Percentiles rank a stretch among this genome's conserved stretches.
These are phyloP conservation scores for Oryctes rhinoceros DNA, from an alignment of 1,140 invertebrate species.

Conservation along the genomic window DNA sequence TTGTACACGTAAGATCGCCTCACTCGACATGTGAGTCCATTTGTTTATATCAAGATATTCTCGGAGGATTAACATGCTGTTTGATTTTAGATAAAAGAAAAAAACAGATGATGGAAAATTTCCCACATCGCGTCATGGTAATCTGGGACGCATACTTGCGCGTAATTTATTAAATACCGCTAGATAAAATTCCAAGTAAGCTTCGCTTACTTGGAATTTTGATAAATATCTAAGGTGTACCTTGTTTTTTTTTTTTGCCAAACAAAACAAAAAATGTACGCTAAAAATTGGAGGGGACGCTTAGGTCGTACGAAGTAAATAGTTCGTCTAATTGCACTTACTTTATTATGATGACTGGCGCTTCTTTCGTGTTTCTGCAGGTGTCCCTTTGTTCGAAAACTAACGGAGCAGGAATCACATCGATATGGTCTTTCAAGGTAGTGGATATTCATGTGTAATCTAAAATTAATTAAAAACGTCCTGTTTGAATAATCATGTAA, in stretches of 20 bases:
- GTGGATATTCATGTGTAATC: constrained; percentile 93
- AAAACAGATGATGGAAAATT: too few relatives aligned
- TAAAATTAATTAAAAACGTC: constrained; percentile 45
- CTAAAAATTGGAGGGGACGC: too few relatives aligned
- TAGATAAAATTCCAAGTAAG: too few relatives aligned
- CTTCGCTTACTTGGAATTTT: too few relatives aligned
- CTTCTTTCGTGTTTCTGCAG: constrained; percentile 91
- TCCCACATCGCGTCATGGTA: background rate
- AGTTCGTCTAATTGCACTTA: constrained; percentile 53
- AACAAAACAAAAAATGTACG: background rate
- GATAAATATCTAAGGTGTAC: too few relatives aligned
- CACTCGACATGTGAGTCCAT: background rate
- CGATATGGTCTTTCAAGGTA: constrained; percentile 92
- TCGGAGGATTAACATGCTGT: background rate
- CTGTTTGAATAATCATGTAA: background rate
- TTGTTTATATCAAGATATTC: too few relatives aligned
- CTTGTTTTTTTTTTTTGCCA: background rate
- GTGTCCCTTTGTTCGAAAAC: constrained; percentile 90
- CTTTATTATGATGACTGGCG: constrained; percentile 90
- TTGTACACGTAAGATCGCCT: background rate
- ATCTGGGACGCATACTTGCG: too few relatives aligned
- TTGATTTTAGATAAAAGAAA: background rate
- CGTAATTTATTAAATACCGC: too few relatives aligned
- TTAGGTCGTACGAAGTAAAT: too few relatives aligned
- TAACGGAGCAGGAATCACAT: constrained; percentile 90